A percentile compares a stretch with the other conserved stretches of the same genome.
Conservation (phyloP, 2,113 vertebrate species). For the Ptychochromis oligacanthus region DNA sequence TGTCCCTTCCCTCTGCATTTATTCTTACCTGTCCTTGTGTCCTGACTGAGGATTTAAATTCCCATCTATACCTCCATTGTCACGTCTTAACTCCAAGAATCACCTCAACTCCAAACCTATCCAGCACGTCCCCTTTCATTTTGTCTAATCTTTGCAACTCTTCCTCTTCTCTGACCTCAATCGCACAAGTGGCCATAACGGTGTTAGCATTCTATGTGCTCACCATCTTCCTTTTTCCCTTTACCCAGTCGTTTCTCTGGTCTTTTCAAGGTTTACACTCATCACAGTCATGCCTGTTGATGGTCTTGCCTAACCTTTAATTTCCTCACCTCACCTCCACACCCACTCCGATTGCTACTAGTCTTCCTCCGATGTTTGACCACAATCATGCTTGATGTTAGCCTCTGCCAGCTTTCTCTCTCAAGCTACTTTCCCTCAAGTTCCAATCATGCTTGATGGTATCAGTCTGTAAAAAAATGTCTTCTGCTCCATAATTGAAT, state of each 20-base stretch:
- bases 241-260: background rate
- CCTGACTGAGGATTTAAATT: background rate
- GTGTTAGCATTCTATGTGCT: slow-evolving; percentile 1
- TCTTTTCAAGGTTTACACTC: background rate
- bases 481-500: slow-evolving; percentile 40
- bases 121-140: slow-evolving; percentile 26
- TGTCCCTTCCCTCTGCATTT: background rate
- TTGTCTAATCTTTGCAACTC: slow-evolving; percentile 25
- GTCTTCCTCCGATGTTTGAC: slow-evolving; percentile 19
- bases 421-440: background rate
- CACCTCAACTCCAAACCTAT: background rate
- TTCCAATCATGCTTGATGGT: slow-evolving; percentile 25
- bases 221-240: background rate
- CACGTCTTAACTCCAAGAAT: background rate
- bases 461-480: slow-evolving; percentile 30
- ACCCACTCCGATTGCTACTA: background rate
- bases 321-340: background rate
- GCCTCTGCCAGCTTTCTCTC: background rate
- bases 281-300: slow-evolving; percentile 8
- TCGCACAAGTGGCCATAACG: slow-evolving; percentile 8
- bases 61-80: background rate
- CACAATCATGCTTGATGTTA: slow-evolving; percentile 27
- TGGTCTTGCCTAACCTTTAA: slow-evolving; percentile 21
- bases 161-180: slow-evolving; percentile 41
- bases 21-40: background rate